phyloP scores from a whole-genome alignment of 2,888 invertebrate genomes.

The Leucozona laternaria region DNA sequence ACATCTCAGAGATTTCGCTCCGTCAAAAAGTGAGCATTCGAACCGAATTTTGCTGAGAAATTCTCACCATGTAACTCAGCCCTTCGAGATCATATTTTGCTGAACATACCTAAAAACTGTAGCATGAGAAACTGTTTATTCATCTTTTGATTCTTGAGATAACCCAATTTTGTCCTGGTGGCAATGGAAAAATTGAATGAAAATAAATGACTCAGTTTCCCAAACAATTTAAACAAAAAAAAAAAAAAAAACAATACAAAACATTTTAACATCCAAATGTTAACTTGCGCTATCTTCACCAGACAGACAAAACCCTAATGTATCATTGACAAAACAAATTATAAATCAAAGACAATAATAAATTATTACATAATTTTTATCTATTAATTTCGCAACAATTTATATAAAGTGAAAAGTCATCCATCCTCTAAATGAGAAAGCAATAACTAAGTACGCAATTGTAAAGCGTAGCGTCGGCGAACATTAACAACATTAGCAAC shows the following conservation, averaged over 20 bases:
- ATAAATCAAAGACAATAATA: conserved; percentile 15
- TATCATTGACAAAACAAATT: not conserved
- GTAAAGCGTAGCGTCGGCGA: not conserved
- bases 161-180: too few relatives aligned
- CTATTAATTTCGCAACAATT: conserved; percentile 7
- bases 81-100: too few relatives aligned
- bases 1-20: too few relatives aligned
- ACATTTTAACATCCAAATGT: not conserved
- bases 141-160: too few relatives aligned
- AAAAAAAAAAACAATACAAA: not conserved
- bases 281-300: not conserved
- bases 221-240: not conserved
- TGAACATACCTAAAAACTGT: too few relatives aligned
- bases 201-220: too few relatives aligned
- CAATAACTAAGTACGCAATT: not conserved
- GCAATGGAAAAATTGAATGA: too few relatives aligned
- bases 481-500: not conserved
- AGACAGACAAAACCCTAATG: not conserved
- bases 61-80: too few relatives aligned
- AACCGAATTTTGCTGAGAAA: too few relatives aligned
- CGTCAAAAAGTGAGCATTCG: too few relatives aligned
- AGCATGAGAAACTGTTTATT: too few relatives aligned
- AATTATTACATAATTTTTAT: conserved; percentile 9
- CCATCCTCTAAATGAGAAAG: not conserved
- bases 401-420: conserved; percentile 10